Conservation (phyloP, 1,140 invertebrate species). For the Ceratitis capitata region DNA sequence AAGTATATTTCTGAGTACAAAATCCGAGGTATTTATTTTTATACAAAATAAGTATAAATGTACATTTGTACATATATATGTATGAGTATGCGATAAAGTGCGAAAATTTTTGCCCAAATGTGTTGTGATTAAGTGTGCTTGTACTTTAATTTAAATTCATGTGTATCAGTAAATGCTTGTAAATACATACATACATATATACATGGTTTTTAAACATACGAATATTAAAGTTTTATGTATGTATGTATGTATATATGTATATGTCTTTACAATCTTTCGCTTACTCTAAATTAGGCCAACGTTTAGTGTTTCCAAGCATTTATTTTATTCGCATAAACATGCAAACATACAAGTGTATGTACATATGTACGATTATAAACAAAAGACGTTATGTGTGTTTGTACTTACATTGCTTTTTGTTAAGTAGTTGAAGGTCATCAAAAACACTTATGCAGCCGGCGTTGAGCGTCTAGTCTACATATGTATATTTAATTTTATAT, state of each 20-base stretch:
- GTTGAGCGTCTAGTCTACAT: not conserved
- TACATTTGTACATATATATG: not conserved
- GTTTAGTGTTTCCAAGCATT: not conserved
- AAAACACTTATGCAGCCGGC: not conserved
- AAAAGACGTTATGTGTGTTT: not conserved
- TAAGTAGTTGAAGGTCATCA: constrained; percentile 34
- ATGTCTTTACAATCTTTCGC: not conserved
- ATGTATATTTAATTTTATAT: not conserved
- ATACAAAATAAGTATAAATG: too few relatives aligned
- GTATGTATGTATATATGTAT: not conserved
- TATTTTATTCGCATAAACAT: not conserved
- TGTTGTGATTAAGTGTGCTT: not conserved
- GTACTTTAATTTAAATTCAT: not conserved
- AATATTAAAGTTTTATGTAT: too few relatives aligned
- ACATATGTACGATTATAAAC: not conserved
- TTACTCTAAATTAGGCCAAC: constrained; percentile 9
- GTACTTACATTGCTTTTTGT: constrained; percentile 16
- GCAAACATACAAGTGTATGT: too few relatives aligned
- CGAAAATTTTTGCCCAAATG: not conserved
- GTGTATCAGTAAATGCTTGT: not conserved
- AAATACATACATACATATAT: not conserved
- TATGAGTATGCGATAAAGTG: not conserved
- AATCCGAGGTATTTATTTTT: too few relatives aligned
- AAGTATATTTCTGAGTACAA: too few relatives aligned
- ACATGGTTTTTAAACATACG: too few relatives aligned